Percentiles rank a stretch among this genome's conserved stretches.
Conservation (phyloP, 2,797 vertebrate genomes). For the Hoplostethus atlanticus region DNA sequence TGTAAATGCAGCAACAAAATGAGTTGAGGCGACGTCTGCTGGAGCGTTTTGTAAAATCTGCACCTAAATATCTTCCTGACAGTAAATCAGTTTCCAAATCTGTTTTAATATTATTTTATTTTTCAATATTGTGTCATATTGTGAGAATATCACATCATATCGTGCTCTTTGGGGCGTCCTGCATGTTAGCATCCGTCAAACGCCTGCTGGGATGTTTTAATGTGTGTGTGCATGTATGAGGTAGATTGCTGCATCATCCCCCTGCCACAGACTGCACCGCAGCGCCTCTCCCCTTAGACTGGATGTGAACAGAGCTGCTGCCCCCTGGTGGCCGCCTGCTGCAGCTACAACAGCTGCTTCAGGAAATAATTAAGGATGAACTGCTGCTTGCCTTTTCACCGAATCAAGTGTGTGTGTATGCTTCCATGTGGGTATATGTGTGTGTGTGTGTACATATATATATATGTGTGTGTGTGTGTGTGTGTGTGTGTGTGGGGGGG, state of each 20-base stretch:
- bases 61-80: no score
- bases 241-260: conserved; percentile 57
- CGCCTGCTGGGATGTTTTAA: no score
- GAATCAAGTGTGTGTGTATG: conserved; percentile 5
- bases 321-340: conserved; percentile 39
- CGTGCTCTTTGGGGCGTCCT: no score
- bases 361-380: background rate
- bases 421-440: conserved; percentile 6
- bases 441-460: background rate
- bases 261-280: background rate
- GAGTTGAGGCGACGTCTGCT: no score
- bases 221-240: no score
- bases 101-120: no score
- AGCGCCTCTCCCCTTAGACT: background rate
- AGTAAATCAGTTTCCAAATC: no score
- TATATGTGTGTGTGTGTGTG: conserved; percentile 5
- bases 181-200: no score
- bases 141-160: no score
- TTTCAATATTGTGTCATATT: no score
- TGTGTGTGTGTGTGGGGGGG: conserved; percentile 9
- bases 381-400: conserved; percentile 21
- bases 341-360: conserved; percentile 18
- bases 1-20: no score
- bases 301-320: conserved; percentile 20
- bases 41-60: no score